Percentiles rank a stretch among this genome's conserved stretches.
phyloP scores from a whole-genome alignment of 2,888 invertebrate genomes.

The Anagyrus pseudococci region DNA sequence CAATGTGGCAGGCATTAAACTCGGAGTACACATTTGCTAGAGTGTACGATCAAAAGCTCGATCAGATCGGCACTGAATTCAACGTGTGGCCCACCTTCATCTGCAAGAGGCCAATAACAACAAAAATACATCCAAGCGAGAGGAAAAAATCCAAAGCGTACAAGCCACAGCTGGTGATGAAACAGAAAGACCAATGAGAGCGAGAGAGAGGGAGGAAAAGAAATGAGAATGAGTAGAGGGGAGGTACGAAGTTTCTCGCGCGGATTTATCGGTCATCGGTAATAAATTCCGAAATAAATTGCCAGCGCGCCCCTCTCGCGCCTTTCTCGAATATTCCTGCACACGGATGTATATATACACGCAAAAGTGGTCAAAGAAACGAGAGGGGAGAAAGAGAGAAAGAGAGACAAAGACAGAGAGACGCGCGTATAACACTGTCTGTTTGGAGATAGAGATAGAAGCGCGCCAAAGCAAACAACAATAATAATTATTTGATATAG shows the following conservation, averaged over 20 bases:
- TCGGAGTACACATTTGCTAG: no score
- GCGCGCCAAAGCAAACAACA: conserved; percentile 60
- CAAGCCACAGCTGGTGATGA: no score
- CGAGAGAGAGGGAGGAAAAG: conserved; percentile 14
- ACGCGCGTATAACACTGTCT: conserved; percentile 26
- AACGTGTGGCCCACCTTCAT: no score
- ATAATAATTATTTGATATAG: conserved; percentile 62
- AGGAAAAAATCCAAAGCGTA: no score
- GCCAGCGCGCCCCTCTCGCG: conserved; percentile 42
- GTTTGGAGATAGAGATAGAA: conserved; percentile 36
- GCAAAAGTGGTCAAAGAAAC: neutral
- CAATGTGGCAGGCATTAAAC: no score
- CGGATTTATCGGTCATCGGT: conserved; percentile 59
- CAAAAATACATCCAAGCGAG: no score
- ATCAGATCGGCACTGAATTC: no score
- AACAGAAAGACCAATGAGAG: no score
- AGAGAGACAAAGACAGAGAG: conserved; percentile 17
- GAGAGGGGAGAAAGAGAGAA: neutral
- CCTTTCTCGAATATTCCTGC: neutral
- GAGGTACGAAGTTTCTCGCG: conserved; percentile 22
- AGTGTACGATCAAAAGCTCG: no score
- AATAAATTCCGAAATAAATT: conserved; percentile 61
- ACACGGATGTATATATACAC: conserved; percentile 3
- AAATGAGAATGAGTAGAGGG: conserved; percentile 6
- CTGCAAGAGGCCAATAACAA: no score